Base-by-base conservation (phyloP, 2,888 invertebrate species). In the Drosophila recens region DNA sequence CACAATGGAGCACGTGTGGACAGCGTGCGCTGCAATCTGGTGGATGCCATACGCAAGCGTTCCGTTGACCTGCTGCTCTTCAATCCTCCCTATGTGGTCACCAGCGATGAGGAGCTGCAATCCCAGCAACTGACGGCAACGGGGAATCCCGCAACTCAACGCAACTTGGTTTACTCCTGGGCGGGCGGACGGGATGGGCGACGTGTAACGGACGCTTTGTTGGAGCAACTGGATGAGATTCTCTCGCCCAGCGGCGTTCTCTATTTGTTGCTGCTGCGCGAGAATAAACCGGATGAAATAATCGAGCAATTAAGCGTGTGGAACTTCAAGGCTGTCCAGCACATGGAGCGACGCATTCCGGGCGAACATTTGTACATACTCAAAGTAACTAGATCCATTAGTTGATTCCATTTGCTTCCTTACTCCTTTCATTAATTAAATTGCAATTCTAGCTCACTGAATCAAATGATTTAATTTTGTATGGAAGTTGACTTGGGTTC, bases 21-120 rank as follows among this genome's bases (percentile, higher is more conserved):
- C 74, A 91, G 94, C 13, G 83, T 96, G 8, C 94, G 94, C 69
- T 95, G 95, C 94, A 95, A 96, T 92, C 93, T 97, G 53, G 92
- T 94, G 4, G 92, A 92, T 79, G 93, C 94, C 72, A 93, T 98
- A 61, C 91, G 92, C 33, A 90, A 93, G 63, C 93, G 93, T 52
- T 87, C 93, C 20, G 95, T 98, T 82, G 99, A 99, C 94, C 86
- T 99, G 23, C 94, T 99, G 62, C 91, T 99, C 58, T 99, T 99
- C 90, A 99, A 99, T 94, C 99, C 99, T 1, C 99, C 99, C 0
- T 99, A 99, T 94, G 99, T 99, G 43, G 96, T 97, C 0, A 98
- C 98, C 0, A 95, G 95, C 9, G 93, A 95, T 48, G 93, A 94
- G 15, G 98, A 98, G 93, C 94, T 97, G 65, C 92, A 85, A 1